phyloP scores from a whole-genome alignment of 2,888 invertebrate genomes.

The Tetanocera ferruginea region DNA sequence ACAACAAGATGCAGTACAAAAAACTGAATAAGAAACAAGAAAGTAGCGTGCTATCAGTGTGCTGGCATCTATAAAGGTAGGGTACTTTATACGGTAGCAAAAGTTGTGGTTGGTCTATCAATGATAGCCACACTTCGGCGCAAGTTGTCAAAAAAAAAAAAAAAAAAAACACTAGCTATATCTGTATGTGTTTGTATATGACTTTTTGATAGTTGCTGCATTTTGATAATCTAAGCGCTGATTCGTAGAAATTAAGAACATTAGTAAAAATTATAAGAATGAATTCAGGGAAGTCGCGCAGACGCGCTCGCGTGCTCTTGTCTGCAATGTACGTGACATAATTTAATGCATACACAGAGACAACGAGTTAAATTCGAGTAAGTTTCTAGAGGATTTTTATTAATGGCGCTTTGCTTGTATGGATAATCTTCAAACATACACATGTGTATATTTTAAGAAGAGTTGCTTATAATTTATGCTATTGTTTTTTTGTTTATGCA shows the following conservation, averaged over 20 bases:
- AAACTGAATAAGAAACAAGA: neutral
- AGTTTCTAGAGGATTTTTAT: too few species aligned
- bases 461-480: too few species aligned
- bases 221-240: neutral
- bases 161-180: too few species aligned
- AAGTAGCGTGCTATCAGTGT: constrained; percentile 1
- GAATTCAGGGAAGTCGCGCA: constrained; percentile 11
- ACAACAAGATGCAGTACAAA: neutral
- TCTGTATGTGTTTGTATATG: too few species aligned
- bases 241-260: constrained; percentile 14
- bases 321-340: constrained; percentile 25
- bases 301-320: neutral
- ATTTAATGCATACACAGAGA: neutral
- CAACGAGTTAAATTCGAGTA: too few species aligned
- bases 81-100: neutral
- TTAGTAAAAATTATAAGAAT: neutral
- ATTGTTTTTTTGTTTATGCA: too few species aligned
- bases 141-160: neutral
- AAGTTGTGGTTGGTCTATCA: neutral
- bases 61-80: neutral
- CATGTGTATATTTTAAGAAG: too few species aligned
- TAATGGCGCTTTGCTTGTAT: too few species aligned
- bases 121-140: constrained; percentile 19
- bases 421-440: too few species aligned
- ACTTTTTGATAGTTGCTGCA: neutral